Conservation (phyloP, 2,113 vertebrate species). For the Ondatra zibethicus region DNA sequence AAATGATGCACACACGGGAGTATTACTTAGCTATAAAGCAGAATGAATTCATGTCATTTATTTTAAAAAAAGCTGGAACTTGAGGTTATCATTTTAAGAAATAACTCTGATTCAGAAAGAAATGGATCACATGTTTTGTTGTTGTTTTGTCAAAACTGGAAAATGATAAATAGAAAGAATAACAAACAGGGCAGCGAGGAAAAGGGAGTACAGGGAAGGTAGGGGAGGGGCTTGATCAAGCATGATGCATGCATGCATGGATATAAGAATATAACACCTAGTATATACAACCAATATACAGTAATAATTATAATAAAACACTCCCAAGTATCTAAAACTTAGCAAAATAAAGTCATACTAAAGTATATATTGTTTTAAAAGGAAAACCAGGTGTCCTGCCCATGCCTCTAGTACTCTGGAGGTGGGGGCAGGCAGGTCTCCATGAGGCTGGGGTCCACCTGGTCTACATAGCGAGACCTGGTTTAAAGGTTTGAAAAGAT, state of each 20-base stretch:
- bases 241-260: not conserved
- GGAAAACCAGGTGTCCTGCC: not conserved
- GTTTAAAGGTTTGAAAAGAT: not conserved
- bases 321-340: not conserved
- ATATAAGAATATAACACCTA: not conserved
- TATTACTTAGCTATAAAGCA: not conserved
- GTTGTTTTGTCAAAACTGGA: not conserved
- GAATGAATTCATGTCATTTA: not conserved
- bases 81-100: not conserved
- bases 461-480: not conserved
- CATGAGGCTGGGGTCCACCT: not conserved
- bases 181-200: too few species aligned
- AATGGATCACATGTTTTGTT: not conserved
- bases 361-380: not conserved
- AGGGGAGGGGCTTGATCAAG: not conserved
- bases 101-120: not conserved
- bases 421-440: not conserved
- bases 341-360: not conserved
- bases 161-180: not conserved
- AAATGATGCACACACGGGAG: not conserved
- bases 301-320: not conserved
- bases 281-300: not conserved
- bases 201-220: too few species aligned
- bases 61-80: not conserved
- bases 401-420: not conserved